Conservation (phyloP, 2,113 vertebrate species). For the Hippocampus guttulatus region DNA sequence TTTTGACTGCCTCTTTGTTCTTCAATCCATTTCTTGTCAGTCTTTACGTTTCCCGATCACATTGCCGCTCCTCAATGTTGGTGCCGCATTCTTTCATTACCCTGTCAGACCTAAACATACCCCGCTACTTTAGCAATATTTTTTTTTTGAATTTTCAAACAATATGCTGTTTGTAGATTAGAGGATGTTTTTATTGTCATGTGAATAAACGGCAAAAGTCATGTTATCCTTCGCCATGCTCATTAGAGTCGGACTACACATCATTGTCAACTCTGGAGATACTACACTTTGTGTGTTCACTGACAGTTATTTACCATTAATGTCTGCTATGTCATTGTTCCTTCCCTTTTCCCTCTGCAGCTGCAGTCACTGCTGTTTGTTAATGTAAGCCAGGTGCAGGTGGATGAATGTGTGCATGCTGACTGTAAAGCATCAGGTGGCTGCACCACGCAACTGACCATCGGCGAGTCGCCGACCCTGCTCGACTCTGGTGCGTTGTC, state of each 20-base stretch:
- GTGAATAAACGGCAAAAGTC: conserved; percentile 6
- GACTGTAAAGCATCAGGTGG: conserved; percentile 67
- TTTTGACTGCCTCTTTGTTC: conserved; percentile 42
- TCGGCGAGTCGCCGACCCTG: conserved; percentile 70
- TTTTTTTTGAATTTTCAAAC: conserved; percentile 10
- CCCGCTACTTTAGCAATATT: conserved; percentile 7
- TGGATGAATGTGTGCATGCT: conserved; percentile 75
- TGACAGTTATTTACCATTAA: conserved; percentile 16
- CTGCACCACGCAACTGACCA: conserved; percentile 62
- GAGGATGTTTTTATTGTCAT: neutral
- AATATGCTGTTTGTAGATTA: conserved; percentile 7
- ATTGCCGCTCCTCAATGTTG: conserved; percentile 5
- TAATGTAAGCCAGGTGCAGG: conserved; percentile 75
- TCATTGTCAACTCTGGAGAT: neutral
- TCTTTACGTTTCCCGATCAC: neutral
- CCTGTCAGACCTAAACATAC: conserved; percentile 6
- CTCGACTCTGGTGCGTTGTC: conserved; percentile 71
- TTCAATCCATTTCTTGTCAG: conserved; percentile 25
- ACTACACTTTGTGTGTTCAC: conserved; percentile 16
- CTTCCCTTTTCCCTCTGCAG: conserved; percentile 48
- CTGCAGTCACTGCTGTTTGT: conserved; percentile 74
- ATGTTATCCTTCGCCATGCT: neutral
- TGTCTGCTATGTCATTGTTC: conserved; percentile 6
- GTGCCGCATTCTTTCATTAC: conserved; percentile 8
- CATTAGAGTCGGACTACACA: neutral